Conservation (phyloP, 2,113 vertebrate species). For the Otolemur garnettii region DNA sequence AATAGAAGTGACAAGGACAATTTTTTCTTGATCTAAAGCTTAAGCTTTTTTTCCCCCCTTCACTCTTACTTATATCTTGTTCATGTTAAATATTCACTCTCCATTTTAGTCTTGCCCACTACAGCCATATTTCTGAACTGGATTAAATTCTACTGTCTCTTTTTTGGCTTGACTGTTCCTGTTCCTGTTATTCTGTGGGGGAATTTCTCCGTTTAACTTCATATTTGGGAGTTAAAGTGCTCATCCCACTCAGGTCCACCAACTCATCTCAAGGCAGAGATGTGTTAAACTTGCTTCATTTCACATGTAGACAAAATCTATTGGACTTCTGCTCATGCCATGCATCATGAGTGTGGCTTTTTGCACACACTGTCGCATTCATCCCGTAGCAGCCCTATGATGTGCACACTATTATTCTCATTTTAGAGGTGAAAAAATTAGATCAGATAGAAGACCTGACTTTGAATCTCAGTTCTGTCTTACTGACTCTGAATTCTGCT, state of each 20-base stretch:
- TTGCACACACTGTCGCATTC: not conserved
- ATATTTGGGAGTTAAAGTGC: not conserved
- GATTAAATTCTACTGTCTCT: constrained; percentile 34
- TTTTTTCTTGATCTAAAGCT: constrained; percentile 52
- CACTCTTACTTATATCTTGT: constrained; percentile 62
- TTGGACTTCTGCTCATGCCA: not conserved
- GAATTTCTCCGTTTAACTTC: not conserved
- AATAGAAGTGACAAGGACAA: constrained; percentile 68
- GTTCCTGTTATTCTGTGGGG: not conserved
- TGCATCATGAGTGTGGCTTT: not conserved
- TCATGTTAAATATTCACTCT: constrained; percentile 61
- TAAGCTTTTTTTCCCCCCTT: constrained; percentile 40
- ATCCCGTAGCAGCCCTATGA: not conserved
- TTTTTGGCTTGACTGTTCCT: not conserved
- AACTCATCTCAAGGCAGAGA: not conserved
- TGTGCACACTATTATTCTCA: not conserved
- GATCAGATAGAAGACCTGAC: not conserved
- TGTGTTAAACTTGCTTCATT: not conserved
- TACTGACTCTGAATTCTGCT: not conserved
- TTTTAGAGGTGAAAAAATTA: not conserved
- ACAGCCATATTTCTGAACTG: constrained; percentile 8
- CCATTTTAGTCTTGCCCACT: not conserved
- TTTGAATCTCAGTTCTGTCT: constrained; percentile 33
- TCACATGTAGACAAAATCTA: not conserved
- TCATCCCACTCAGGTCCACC: not conserved